Evolutionary conservation across 2,113 vertebrate species (phyloP), one percentile per base, ranked within the genome.

Genomic region (Hypomesus transpacificus): DNA sequence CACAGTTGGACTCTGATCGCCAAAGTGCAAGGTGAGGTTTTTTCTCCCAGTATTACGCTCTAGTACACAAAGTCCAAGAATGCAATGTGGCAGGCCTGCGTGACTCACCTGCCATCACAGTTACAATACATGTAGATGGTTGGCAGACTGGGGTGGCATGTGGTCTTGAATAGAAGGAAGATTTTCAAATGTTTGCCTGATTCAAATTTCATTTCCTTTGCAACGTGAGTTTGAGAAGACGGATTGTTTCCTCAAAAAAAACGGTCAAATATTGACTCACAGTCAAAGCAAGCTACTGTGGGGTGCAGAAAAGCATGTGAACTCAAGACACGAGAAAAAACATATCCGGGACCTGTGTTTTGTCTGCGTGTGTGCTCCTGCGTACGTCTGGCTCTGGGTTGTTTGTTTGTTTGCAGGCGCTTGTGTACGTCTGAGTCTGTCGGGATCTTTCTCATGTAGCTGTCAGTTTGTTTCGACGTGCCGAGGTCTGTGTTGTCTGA

Each of bases 101-200:
- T 90, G 87, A 87, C 86, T 90, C 87, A 87, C 85, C 79, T 82
- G 1, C 80, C 76, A 69, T 85, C 85, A 87, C 88, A 87, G 87
- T 86, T 87, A 85, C 80, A 87, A 82, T 78, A 86, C 84, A 86
- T 80, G 86, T 83, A 82, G 51, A 82, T 80, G 83, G 87, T 86
- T 87, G 86, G 86, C 85, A 85, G 84, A 46, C 39, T 11, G 31
- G 31, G 31, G 3, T 4, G 31, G 31, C 31, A 34, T 11, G 39
- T 2, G 6, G 39, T 11, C 7, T 11, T 11, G 8, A 46, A 46
- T 11, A 9, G 39, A 46, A 46, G 39, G 39, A 46, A 8, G 8
- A 2, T 13, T 46, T 46, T 46, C 39, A 46, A 2, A 8, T 7
- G 82, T 78, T 85, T 83, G 62, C 50, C 68, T 78, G 53, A 51